Base-by-base conservation (phyloP, 2,797 vertebrate genomes). In the Spheniscus humboldti region DNA sequence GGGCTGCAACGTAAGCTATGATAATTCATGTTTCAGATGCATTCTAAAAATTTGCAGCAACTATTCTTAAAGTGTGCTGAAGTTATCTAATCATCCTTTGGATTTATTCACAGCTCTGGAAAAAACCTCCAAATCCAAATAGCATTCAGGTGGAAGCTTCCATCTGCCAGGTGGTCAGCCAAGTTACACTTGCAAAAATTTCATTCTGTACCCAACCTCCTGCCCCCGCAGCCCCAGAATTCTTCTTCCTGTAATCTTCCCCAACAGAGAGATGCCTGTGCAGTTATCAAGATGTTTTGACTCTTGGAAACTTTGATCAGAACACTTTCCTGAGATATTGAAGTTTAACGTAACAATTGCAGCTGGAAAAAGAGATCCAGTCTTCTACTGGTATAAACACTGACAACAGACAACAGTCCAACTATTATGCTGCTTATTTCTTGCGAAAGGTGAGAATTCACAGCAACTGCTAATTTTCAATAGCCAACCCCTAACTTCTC, bases 221-320 rank as follows among this genome's bases (percentile, higher is more conserved):
- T 5, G 20, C 23, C 24, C 37, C 18, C 10, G 1, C 12, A 31
- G 16, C 2, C 24, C 6, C 0, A 0, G 0, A 18, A 47, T 2
- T 18, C 35, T 41, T 30, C 20, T 50, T 57, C 33, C 35, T 63
- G 22, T 33, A 2, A 3, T 53, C 12, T 20, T 23, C 3, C 63
- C 25, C 12, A 13, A 31, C 13, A 7, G 52, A 64, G 9, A 2
- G 9, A 28, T 0, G 4, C 33, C 28, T 37, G 6, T 15, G 24
- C 18, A 52, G 13, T 31, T 11, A 60, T 0, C 2, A 22, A 13
- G 15, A 25, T 19, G 4, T 45, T 78, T 53, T 72, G 30, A 53
- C 13, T 83, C 33, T 12, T 9, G 9, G 11, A 27, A 83, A 37
- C 6, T 7, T 18, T 10, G 3, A n/a, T 18, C n/a, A 68, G 23